Base-by-base conservation (phyloP, 1,140 invertebrate species). In the Microplitis mediator region DNA sequence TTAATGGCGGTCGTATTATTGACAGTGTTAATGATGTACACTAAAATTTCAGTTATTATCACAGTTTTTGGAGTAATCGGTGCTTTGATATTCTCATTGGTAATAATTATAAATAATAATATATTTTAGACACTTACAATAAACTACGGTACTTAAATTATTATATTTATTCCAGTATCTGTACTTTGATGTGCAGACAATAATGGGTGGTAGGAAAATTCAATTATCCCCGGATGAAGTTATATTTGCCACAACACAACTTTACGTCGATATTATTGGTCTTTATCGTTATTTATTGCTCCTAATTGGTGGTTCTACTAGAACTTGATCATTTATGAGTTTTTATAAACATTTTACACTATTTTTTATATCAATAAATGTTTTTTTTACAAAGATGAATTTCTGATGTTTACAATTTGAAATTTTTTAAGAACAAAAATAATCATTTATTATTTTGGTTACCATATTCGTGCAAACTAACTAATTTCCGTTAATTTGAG, bases 151-250 rank as follows among this genome's bases (percentile, higher is more conserved):
- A 39, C 9, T 2, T 36, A 73, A 70, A 6, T 71, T 52, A 52
- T 34, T 51, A 8, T 16, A 45, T 61, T 39, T 71, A n/a, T 82
- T 84, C 36, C 83, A 91, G 88, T 93, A 90, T 77, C 80, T 93
- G 69, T 89, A 91, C 52, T 91, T 89, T 76, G 91, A 93, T 77
- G 90, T 92, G 2, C 92, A 93, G 85, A 88, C 90, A 80, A 88
- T 93, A 4, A 88, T 93, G 81, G 92, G 92, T 60, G 91, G 91
- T 14, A 85, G 88, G 66, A 91, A 89, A 75, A 85, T 90, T 74
- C 88, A 91, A 76, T 72, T 93, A 65, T 87, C 82, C 66, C 89
- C 91, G 0, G 91, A 93, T 78, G 92, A 93, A 77, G 88, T 92
- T 76, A 85, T 92, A 36, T 89, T 87, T 75, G 91, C 89, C 23